Evolutionary conservation across 2,888 invertebrate species (phyloP).

Genomic region (Strigamia maritima): DNA sequence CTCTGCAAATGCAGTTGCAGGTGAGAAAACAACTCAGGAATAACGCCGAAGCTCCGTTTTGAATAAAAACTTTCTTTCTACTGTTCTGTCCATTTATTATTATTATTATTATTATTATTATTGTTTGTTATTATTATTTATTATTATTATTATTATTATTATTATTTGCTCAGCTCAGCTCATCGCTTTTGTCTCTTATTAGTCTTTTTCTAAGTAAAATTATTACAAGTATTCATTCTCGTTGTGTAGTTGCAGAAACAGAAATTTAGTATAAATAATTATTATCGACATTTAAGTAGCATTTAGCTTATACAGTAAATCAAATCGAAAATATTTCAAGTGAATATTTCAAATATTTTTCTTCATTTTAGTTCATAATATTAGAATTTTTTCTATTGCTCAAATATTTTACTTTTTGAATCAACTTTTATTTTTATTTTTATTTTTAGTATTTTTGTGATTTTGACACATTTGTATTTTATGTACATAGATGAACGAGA

Average conservation of each 20-base stretch:
- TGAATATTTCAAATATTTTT: too few relatives aligned
- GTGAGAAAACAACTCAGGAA: conserved; percentile 34
- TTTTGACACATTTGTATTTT: not conserved
- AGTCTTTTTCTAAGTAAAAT: too few relatives aligned
- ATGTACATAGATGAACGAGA: not conserved
- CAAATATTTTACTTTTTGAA: not conserved
- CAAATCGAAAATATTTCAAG: too few relatives aligned
- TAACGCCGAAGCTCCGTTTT: conserved; percentile 10
- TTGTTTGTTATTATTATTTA: too few relatives aligned
- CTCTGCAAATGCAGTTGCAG: conserved; percentile 39
- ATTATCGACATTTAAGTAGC: not conserved
- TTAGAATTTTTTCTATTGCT: not conserved
- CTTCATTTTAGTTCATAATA: too few relatives aligned
- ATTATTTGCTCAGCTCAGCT: not conserved
- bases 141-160: too few relatives aligned
- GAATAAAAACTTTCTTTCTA: not conserved
- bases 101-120: too few relatives aligned
- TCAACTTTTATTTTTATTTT: not conserved
- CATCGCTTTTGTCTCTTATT: not conserved
- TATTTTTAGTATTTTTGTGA: not conserved
- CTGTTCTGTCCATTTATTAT: not conserved
- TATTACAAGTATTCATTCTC: too few relatives aligned
- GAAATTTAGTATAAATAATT: not conserved
- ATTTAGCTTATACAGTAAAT: not conserved
- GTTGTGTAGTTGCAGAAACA: not conserved